These are phyloP conservation scores for Nipponacmea schrenckii DNA, from an alignment of 2,888 invertebrate species.

Conservation along the genomic window DNA sequence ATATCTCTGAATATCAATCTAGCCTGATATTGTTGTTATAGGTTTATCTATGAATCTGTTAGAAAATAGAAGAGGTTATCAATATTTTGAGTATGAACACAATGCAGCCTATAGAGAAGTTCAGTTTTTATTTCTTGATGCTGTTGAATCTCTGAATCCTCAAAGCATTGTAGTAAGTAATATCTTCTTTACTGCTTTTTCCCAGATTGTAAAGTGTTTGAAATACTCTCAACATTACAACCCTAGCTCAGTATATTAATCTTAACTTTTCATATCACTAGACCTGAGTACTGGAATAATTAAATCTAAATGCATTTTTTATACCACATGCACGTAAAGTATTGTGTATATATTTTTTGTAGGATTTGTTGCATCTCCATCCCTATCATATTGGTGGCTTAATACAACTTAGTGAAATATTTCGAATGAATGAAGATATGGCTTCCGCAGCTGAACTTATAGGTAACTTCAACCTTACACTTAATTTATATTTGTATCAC, in stretches of 20 bases:
- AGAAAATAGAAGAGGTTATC: constrained; percentile 71
- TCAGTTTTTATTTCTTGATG: constrained; percentile 80
- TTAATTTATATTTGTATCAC: too few relatives aligned
- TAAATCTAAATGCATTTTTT: too few relatives aligned
- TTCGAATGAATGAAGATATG: constrained; percentile 81
- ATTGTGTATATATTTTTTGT: constrained; percentile 34
- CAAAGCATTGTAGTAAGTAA: constrained; percentile 78
- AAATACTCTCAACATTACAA: too few relatives aligned
- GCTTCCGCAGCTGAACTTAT: constrained; percentile 82
- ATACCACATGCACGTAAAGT: too few relatives aligned
- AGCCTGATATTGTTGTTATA: constrained; percentile 40
- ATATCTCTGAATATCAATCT: background rate
- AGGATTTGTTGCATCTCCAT: constrained; percentile 78
- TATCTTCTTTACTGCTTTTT: background rate
- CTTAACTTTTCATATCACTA: too few relatives aligned
- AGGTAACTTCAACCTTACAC: constrained; percentile 49
- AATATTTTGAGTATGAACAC: constrained; percentile 81
- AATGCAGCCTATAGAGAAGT: constrained; percentile 79
- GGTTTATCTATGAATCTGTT: constrained; percentile 78
- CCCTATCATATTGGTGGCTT: constrained; percentile 85
- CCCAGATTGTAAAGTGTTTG: too few relatives aligned
- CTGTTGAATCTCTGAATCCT: constrained; percentile 82
- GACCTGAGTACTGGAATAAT: too few relatives aligned
- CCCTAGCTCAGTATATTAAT: too few relatives aligned
- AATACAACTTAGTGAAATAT: constrained; percentile 83